A percentile compares a stretch with the other conserved stretches of the same genome.
These are phyloP conservation scores for Frankliniella intonsa DNA, from an alignment of 2,888 invertebrate genomes.

Conservation along the genomic window DNA sequence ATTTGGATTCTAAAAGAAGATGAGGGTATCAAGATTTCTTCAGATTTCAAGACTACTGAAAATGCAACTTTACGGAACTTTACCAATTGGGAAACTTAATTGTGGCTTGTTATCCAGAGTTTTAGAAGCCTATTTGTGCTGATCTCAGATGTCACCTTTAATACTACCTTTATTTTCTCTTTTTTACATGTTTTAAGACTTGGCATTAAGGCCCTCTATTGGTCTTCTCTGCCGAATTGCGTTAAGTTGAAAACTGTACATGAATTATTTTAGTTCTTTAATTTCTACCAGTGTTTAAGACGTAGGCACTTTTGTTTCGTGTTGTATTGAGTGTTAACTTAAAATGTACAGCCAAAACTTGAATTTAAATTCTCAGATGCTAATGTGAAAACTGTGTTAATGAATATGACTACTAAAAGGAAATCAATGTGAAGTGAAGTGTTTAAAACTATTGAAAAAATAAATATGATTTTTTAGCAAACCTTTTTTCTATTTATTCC, in stretches of 20 bases:
- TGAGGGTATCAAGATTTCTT: constrained; percentile 41
- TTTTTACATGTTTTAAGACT: neutral
- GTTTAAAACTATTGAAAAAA: neutral
- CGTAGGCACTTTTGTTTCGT: neutral
- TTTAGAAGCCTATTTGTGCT: neutral
- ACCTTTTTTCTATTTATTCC: neutral
- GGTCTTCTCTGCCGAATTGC: neutral
- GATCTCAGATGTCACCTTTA: neutral
- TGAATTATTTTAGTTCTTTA: neutral
- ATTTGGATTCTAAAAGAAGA: constrained; percentile 47
- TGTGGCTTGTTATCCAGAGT: neutral
- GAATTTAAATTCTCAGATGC: neutral
- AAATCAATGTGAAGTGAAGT: no score
- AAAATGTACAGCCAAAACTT: neutral
- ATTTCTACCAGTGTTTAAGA: neutral
- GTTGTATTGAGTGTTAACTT: neutral
- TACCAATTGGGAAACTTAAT: neutral
- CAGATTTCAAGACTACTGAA: neutral
- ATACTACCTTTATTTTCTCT: neutral
- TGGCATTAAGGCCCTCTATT: neutral
- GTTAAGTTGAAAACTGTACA: neutral
- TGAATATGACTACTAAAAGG: no score
- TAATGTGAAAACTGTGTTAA: neutral
- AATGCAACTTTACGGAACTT: neutral
- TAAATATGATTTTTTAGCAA: neutral